These are phyloP conservation scores for Nowickia ferox DNA, from an alignment of 2,888 invertebrate genomes.

Conservation along the genomic window DNA sequence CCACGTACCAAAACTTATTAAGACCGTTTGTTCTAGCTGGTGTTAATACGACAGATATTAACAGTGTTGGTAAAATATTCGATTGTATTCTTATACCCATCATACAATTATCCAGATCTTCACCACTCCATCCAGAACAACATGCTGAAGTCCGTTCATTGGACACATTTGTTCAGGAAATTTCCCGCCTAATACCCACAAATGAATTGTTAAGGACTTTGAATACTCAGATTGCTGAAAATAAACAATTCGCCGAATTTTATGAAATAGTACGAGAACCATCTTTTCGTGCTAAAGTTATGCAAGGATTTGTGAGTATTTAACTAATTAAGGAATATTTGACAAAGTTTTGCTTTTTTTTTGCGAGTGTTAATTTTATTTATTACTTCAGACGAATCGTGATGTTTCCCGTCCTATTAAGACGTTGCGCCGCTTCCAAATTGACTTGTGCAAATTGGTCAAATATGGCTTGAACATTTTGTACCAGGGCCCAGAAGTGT, in stretches of 20 bases:
- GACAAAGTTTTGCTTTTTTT: background rate
- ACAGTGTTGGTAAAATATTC: constrained; percentile 46
- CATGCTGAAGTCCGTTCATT: constrained; percentile 7
- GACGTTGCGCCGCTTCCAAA: constrained; percentile 31
- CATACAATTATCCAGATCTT: constrained; percentile 19
- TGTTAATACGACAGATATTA: constrained; percentile 38
- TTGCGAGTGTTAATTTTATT: background rate
- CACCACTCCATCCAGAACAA: background rate
- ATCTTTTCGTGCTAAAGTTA: background rate
- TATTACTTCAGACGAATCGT: background rate
- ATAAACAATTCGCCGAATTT: constrained; percentile 37
- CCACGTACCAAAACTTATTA: background rate
- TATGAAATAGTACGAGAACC: constrained; percentile 34
- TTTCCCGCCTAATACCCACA: constrained; percentile 18
- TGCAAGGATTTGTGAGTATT: constrained; percentile 45
- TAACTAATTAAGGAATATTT: no score
- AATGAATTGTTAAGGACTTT: background rate
- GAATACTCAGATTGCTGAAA: background rate
- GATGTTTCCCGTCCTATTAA: constrained; percentile 27
- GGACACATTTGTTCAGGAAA: constrained; percentile 5
- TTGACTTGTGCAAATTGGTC: constrained; percentile 34
- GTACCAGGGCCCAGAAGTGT: constrained; percentile 23
- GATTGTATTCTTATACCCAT: constrained; percentile 29
- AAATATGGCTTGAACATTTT: constrained; percentile 35
- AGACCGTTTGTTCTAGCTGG: background rate